phyloP scores from a whole-genome alignment of 2,888 invertebrate genomes.

The Keiferia lycopersicella region DNA sequence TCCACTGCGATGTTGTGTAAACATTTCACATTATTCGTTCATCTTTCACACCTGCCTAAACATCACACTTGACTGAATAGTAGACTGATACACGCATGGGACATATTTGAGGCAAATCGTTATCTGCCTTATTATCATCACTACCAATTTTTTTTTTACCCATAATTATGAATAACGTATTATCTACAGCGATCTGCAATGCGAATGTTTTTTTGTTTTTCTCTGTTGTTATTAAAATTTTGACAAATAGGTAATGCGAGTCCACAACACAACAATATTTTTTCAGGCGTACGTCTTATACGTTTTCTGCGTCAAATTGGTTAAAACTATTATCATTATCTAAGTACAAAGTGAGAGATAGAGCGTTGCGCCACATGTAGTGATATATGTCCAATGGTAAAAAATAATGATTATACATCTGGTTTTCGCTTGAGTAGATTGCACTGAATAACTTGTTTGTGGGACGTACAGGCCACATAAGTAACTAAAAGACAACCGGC shows the following conservation, averaged over 20 bases:
- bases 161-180: neutral
- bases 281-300: too few species aligned
- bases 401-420: too few species aligned
- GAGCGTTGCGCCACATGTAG: too few species aligned
- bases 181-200: neutral
- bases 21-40: too few species aligned
- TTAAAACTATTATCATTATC: too few species aligned
- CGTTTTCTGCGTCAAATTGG: neutral
- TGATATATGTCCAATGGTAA: too few species aligned
- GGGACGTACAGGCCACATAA: too few species aligned
- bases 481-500: too few species aligned
- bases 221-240: neutral
- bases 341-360: too few species aligned
- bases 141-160: neutral
- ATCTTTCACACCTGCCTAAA: neutral
- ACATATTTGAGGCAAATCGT: neutral
- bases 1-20: too few species aligned
- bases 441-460: too few species aligned
- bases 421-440: too few species aligned
- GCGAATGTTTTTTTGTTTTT: neutral
- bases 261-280: slow-evolving; percentile 1
- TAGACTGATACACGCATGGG: neutral
- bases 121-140: neutral
- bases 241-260: neutral
- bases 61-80: neutral